A percentile compares a stretch with the other conserved stretches of the same genome.
phyloP scores from a whole-genome alignment of 2,888 invertebrate genomes.

The Neoitamus cyanurus region DNA sequence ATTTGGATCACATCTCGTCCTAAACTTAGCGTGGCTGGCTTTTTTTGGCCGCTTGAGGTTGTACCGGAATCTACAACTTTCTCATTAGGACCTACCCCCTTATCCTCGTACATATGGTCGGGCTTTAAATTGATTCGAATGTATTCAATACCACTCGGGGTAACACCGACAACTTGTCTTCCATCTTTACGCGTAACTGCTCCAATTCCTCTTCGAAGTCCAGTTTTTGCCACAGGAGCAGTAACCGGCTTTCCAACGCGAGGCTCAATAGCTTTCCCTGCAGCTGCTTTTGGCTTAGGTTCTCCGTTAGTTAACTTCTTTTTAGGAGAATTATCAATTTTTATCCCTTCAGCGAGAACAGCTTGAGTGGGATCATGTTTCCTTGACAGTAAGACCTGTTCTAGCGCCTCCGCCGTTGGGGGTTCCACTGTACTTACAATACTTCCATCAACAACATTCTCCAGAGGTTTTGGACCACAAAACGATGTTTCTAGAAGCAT shows the following conservation, averaged over 20 bases:
- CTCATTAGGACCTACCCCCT: constrained; percentile 67
- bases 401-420: constrained; percentile 69
- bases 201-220: constrained; percentile 23
- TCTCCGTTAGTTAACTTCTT: constrained; percentile 59
- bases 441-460: constrained; percentile 68
- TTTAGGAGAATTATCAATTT: constrained; percentile 65
- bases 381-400: constrained; percentile 71
- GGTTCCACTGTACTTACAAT: constrained; percentile 67
- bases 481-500: constrained; percentile 91
- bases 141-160: constrained; percentile 68
- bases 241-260: not conserved
- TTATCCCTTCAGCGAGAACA: constrained; percentile 73
- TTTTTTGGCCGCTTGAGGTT: constrained; percentile 64
- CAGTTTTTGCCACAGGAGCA: constrained; percentile 28
- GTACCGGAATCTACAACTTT: constrained; percentile 61
- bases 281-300: constrained; percentile 56
- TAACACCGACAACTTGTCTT: constrained; percentile 62
- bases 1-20: constrained; percentile 63
- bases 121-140: constrained; percentile 80
- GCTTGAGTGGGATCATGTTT: constrained; percentile 75
- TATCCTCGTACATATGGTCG: constrained; percentile 76
- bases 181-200: constrained; percentile 8
- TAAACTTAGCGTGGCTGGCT: constrained; percentile 73
- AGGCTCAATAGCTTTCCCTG: not conserved
- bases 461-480: constrained; percentile 83